phyloP scores from a whole-genome alignment of 1,140 invertebrate genomes.

The Caenorhabditis latens region DNA sequence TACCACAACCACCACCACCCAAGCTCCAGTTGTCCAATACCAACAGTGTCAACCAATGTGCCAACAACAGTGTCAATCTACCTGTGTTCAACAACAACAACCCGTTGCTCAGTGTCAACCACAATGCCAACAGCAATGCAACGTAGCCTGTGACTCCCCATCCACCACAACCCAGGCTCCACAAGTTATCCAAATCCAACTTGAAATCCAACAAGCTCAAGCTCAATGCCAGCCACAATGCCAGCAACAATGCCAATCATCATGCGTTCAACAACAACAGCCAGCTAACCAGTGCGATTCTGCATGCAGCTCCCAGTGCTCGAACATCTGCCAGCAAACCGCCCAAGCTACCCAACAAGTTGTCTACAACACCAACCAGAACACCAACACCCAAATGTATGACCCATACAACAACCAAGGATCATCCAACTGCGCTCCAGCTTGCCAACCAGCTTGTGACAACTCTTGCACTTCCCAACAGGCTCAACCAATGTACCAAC shows the following conservation, averaged over 20 bases:
- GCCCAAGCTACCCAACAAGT: conserved; percentile 38
- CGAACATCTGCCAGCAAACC: conserved; percentile 37
- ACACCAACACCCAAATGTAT: conserved; percentile 38
- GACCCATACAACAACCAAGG: conserved; percentile 37
- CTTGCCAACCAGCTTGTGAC: conserved; percentile 59
- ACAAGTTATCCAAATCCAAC: conserved; percentile 61
- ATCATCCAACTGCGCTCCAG: conserved; percentile 22
- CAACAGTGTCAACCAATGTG: conserved; percentile 65
- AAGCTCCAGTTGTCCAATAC: conserved; percentile 59
- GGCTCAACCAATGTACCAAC: conserved; percentile 64
- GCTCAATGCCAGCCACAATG: conserved; percentile 55
- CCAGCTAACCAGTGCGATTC: neutral
- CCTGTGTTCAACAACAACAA: conserved; percentile 54
- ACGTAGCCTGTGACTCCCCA: conserved; percentile 45
- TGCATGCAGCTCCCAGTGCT: conserved; percentile 36
- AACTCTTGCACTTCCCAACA: conserved; percentile 51
- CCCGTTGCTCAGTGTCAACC: conserved; percentile 44
- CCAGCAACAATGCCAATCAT: conserved; percentile 64
- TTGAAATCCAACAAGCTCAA: conserved; percentile 33
- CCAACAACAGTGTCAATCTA: conserved; percentile 60
- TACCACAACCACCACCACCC: conserved; percentile 50
- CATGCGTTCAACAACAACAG: conserved; percentile 32
- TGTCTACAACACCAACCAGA: conserved; percentile 18
- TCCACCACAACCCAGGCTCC: conserved; percentile 59
- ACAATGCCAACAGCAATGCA: conserved; percentile 57